A percentile compares a stretch with the other conserved stretches of the same genome.
These are phyloP conservation scores for Acanthoscelides obtectus DNA, from an alignment of 2,888 invertebrate genomes.

Conservation along the genomic window DNA sequence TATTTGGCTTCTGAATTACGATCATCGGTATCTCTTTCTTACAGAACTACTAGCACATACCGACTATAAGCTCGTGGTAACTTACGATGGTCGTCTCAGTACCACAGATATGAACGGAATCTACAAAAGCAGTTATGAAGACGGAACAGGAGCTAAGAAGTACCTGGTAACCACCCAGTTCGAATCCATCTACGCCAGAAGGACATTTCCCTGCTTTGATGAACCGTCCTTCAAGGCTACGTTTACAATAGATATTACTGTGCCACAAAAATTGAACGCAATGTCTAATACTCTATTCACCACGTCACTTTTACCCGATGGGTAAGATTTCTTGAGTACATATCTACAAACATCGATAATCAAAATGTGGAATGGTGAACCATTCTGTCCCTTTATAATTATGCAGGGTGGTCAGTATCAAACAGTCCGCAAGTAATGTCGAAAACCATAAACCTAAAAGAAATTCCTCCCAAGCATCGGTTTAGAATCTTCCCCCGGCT, in stretches of 20 bases:
- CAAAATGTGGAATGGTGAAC: too few species aligned
- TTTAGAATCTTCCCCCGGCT: too few species aligned
- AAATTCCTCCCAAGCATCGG: constrained; percentile 78
- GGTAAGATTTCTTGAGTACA: constrained; percentile 25
- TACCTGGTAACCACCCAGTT: constrained; percentile 65
- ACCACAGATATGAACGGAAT: constrained; percentile 48
- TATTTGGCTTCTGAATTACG: too few species aligned
- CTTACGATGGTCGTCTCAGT: constrained; percentile 12
- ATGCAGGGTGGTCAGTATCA: too few species aligned
- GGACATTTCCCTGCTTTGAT: constrained; percentile 74
- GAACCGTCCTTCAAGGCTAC: constrained; percentile 65
- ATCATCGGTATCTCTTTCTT: too few species aligned
- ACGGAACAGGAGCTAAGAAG: constrained; percentile 35
- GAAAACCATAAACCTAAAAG: constrained; percentile 56
- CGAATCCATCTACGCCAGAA: constrained; percentile 61
- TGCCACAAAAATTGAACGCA: constrained; percentile 44
- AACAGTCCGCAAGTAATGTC: constrained; percentile 40
- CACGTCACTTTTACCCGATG: not conserved
- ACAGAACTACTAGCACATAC: not conserved
- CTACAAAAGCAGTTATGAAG: constrained; percentile 42
- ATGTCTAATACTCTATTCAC: constrained; percentile 20
- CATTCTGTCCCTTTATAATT: too few species aligned
- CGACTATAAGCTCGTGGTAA: constrained; percentile 7
- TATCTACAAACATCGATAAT: too few species aligned
- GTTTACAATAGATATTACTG: constrained; percentile 49